Evolutionary conservation across 1,140 invertebrate species (phyloP), one percentile per base, ranked within the genome.

Genomic region (Pseudomyrmex flavicornis): DNA sequence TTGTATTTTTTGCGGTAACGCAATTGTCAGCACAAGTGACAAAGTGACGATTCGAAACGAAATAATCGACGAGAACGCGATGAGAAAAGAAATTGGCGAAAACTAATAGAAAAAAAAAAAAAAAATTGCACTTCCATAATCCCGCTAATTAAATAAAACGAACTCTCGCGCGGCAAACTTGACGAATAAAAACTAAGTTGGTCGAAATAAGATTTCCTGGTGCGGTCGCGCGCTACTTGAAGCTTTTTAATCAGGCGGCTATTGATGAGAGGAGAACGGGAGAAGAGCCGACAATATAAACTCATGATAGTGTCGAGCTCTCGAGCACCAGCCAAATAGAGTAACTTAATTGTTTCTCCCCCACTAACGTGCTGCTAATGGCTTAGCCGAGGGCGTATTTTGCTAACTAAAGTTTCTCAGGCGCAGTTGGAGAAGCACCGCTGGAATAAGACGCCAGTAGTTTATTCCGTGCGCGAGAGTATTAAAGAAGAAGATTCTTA

Each of bases 281-380:
- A 66, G 50, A 26, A 66, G 44, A 35, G 20, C 76, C 65, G 66
- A 72, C 76, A 35, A 70, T 50, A 72, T 80, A 50, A 80, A 72
- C 44, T 1, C 66, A 20, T 26, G 63, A 69, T 69, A 59, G 44
- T 35, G 35, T 20, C 20, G 52, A 59, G 66, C 22, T 59, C 44
- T 35, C 35, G 35, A 35, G 35, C 35, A 20, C 15, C 20, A 44
- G 66, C 44, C 76, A 50, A 72, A 72, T 72, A 61, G 54, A 80
- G 54, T 80, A 72, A 80, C 66, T 70, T 72, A 72, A 80, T 80
- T 80, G 76, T 72, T 72, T 80, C 76, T 56, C 26, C 12, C 35
- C 74, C 61, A 44, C 48, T 80, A 79, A 79, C 76, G 52, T 70
- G 76, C 44, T 44, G 65, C 9, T 70, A 79, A 79, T 80, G 44